These are phyloP conservation scores for Oxyteleia sp. DNA, from an alignment of 2,888 invertebrate species.

Conservation along the genomic window DNA sequence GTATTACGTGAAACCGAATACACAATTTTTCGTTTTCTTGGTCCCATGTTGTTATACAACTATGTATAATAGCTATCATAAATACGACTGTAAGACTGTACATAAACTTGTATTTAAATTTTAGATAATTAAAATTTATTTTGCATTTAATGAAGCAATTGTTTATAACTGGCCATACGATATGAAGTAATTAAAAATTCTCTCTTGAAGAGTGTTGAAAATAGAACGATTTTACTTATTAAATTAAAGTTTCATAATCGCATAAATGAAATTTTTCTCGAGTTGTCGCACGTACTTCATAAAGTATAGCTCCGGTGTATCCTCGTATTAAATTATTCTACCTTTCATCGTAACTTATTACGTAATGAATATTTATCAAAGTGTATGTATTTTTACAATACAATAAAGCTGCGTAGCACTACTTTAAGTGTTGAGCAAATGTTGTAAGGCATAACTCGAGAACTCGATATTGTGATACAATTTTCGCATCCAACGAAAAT, in stretches of 20 bases:
- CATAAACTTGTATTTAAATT: constrained; percentile 59
- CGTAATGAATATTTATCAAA: constrained; percentile 39
- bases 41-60: constrained; percentile 36
- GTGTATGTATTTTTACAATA: constrained; percentile 46
- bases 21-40: constrained; percentile 19
- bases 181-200: constrained; percentile 41
- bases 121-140: constrained; percentile 27
- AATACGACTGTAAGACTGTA: constrained; percentile 55
- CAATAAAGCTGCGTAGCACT: constrained; percentile 26
- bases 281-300: constrained; percentile 19
- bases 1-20: constrained; percentile 33
- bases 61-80: constrained; percentile 40
- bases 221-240: not conserved
- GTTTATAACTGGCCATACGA: constrained; percentile 32
- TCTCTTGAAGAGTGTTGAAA: not conserved
- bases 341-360: constrained; percentile 7
- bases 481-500: constrained; percentile 63
- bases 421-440: constrained; percentile 53
- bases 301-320: constrained; percentile 26
- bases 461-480: constrained; percentile 68
- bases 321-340: constrained; percentile 37
- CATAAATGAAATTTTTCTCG: constrained; percentile 4
- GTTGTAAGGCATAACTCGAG: constrained; percentile 60
- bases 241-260: constrained; percentile 6
- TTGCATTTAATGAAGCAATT: constrained; percentile 25